Conservation (phyloP, 2,888 invertebrate species). For the Drosophila trichaetosa region DNA sequence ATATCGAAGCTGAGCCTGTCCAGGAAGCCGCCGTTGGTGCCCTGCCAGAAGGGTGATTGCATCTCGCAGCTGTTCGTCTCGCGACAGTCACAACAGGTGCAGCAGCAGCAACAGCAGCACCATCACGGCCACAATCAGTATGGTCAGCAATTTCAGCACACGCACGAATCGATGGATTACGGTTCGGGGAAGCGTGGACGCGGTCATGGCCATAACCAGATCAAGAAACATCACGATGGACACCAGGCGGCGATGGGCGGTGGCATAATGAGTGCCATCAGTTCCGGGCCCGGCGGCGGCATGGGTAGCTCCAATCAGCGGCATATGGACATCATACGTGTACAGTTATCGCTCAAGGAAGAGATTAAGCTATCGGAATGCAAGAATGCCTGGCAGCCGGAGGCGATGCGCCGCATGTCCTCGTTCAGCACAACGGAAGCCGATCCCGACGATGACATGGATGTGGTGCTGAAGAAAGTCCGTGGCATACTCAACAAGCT, state of each 20-base stretch:
- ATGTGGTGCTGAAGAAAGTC: constrained; percentile 81
- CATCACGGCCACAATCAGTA: constrained; percentile 66
- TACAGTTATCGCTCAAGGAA: constrained; percentile 82
- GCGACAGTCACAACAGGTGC: constrained; percentile 54
- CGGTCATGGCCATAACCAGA: constrained; percentile 52
- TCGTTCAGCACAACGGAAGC: constrained; percentile 41
- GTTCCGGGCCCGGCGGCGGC: constrained; percentile 28
- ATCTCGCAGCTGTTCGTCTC: constrained; percentile 80
- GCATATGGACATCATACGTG: constrained; percentile 81
- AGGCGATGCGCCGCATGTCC: constrained; percentile 68
- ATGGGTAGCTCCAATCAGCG: constrained; percentile 58
- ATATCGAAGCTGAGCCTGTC: constrained; percentile 70
- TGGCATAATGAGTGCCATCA: constrained; percentile 31
- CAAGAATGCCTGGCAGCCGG: constrained; percentile 83
- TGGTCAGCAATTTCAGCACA: constrained; percentile 78
- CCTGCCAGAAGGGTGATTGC: constrained; percentile 79
- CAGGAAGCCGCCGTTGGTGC: constrained; percentile 75
- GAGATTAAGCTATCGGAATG: constrained; percentile 83
- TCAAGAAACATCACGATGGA: constrained; percentile 70
- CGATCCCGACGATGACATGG: constrained; percentile 69
- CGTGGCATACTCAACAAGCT: constrained; percentile 83
- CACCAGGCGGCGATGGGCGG: constrained; percentile 64
- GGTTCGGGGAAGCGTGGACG: constrained; percentile 74
- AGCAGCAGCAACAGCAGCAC: constrained; percentile 55
- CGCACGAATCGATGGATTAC: constrained; percentile 79